These are phyloP conservation scores for Schizaphis graminum DNA, from an alignment of 2,888 invertebrate genomes.

Conservation along the genomic window DNA sequence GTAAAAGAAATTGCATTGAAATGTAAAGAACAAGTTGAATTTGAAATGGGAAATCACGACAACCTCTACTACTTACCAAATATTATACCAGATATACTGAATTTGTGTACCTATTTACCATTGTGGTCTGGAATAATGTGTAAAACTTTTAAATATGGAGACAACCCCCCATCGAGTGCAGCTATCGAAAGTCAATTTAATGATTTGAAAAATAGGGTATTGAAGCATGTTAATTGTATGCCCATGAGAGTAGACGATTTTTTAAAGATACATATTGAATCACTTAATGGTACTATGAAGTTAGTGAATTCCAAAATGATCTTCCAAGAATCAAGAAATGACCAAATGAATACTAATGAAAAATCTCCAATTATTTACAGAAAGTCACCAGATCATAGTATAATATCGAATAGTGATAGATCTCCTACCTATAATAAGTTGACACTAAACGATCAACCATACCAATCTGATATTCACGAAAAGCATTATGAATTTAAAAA, in stretches of 20 bases:
- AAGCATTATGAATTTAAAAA: neutral
- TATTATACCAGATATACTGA: neutral
- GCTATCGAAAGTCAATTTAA: slow-evolving; percentile 27
- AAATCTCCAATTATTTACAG: neutral
- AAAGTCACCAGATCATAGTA: neutral
- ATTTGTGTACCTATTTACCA: neutral
- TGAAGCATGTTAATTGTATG: neutral
- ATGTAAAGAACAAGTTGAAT: neutral
- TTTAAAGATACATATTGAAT: neutral
- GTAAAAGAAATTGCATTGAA: neutral
- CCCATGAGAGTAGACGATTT: no score
- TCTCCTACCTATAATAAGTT: no score
- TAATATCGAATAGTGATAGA: neutral
- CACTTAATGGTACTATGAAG: neutral
- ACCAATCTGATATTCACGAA: neutral
- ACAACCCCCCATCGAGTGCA: neutral
- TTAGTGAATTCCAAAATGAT: neutral
- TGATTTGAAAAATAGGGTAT: slow-evolving; percentile 14
- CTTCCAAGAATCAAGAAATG: neutral
- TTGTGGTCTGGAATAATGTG: slow-evolving; percentile 18
- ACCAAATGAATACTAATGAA: neutral
- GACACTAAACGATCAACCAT: no score
- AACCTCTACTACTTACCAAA: neutral
- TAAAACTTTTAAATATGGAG: neutral
- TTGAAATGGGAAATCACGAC: neutral